Evolutionary conservation across 2,113 vertebrate species (phyloP).

Genomic region (Sturnira hondurensis): DNA sequence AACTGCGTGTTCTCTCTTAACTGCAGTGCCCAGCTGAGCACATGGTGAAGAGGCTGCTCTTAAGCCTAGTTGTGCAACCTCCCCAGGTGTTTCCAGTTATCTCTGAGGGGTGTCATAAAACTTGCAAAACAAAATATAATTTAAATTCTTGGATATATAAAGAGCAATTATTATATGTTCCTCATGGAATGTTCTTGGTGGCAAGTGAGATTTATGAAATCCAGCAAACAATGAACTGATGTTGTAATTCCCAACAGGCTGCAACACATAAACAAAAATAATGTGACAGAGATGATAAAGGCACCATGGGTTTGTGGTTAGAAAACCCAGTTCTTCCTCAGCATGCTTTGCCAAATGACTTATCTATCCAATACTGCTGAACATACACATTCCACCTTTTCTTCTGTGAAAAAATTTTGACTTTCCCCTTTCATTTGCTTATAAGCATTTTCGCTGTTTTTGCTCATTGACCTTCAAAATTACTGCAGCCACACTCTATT

Average conservation of each 20-base stretch:
- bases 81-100: conserved; percentile 54
- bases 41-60: neutral
- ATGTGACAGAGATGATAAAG: neutral
- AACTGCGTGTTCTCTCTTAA: neutral
- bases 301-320: neutral
- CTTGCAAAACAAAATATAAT: conserved; percentile 51
- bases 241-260: conserved; percentile 50
- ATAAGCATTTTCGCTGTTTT: conserved; percentile 3
- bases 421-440: neutral
- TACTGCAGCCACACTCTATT: neutral
- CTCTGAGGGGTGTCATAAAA: neutral
- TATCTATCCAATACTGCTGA: neutral
- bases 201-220: conserved; percentile 50
- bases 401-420: neutral
- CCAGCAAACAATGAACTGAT: neutral
- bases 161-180: neutral
- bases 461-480: neutral
- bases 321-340: neutral
- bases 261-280: conserved; percentile 52
- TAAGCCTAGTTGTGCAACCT: neutral
- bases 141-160: conserved; percentile 45
- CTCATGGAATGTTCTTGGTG: conserved; percentile 14
- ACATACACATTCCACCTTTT: neutral
- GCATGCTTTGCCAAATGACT: neutral
- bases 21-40: neutral